Evolutionary conservation across 2,797 vertebrate genomes (phyloP), one percentile per base, ranked within the genome.

Genomic region (Microctenopoma stevenorrisi): DNA sequence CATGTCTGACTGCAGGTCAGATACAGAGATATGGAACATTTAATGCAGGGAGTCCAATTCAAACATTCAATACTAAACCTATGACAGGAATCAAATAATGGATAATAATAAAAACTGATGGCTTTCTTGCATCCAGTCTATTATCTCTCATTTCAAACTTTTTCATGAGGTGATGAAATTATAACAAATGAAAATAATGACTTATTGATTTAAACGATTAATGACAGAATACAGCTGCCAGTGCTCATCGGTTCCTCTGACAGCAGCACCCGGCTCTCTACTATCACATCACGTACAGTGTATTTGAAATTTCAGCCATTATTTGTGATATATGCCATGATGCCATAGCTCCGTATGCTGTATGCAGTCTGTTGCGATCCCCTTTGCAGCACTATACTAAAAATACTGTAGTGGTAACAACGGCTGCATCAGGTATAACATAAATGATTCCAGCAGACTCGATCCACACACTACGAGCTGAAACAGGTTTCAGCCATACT

Each of bases 401-500:
- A 42, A 42, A 42, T 14, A 15, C 40, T 42, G 13, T 42, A 14
- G 40, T 15, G 14, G 40, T 42, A 15, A 14, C 33, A 9, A 63
- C 69, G 30, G 26, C 64, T 59, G n/a, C 55, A 69, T 42, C 38
- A 37, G 37, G 47, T 62, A 51, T 3, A 53, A 18, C n/a, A 22
- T 64, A 50, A 73, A 63, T 71, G 52, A 60, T 56, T 43, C 63
- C 38, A 56, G 57, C 15, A 10, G 38, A 56, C 76, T 78, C 67
- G 72, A 58, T 67, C 14, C 51, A 74, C 40, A 65, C 63, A 61
- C 26, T 75, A 69, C 74, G 76, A 79, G 86, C 18, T 68, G 60
- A 76, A 78, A 65, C 72, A 83, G 54, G 74, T 77, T 88, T 76
- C 38, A 67, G 71, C 66, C 64, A 71, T 86, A 63, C 30, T 77